Conservation (phyloP, 2,888 invertebrate species). For the Lithophane semibrunnea region DNA sequence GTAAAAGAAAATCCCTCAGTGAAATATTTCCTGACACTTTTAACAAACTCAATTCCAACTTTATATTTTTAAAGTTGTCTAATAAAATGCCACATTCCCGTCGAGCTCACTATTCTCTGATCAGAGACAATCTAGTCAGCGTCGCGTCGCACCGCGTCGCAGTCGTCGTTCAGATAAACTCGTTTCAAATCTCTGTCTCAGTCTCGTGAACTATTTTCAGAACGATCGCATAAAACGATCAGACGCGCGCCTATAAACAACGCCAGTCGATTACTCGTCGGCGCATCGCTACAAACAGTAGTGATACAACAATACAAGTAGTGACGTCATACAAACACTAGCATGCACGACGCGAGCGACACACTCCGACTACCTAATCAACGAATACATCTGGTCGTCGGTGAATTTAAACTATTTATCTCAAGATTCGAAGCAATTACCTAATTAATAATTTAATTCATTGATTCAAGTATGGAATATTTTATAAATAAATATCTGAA, state of each 20-base stretch:
- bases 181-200: not conserved
- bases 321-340: constrained; percentile 20
- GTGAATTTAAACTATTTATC: not conserved
- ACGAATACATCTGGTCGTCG: not conserved
- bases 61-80: constrained; percentile 19
- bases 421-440: not conserved
- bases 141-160: not conserved
- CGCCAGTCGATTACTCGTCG: constrained; percentile 2
- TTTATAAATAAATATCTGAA: no score
- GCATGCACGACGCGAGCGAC: not conserved
- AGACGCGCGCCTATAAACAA: not conserved
- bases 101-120: not conserved
- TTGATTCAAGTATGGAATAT: no score
- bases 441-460: no score
- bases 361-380: not conserved
- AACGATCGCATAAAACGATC: constrained; percentile 28
- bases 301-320: not conserved
- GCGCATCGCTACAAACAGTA: constrained; percentile 7
- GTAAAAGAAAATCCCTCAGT: not conserved
- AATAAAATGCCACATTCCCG: not conserved
- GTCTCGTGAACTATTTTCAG: constrained; percentile 13
- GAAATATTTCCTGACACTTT: not conserved
- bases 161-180: not conserved
- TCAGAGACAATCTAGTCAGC: not conserved
- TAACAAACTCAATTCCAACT: constrained; percentile 10